A percentile compares a stretch with the other conserved stretches of the same genome.
phyloP scores from a whole-genome alignment of 2,888 invertebrate genomes.

The Rhamphomyia laevipes region DNA sequence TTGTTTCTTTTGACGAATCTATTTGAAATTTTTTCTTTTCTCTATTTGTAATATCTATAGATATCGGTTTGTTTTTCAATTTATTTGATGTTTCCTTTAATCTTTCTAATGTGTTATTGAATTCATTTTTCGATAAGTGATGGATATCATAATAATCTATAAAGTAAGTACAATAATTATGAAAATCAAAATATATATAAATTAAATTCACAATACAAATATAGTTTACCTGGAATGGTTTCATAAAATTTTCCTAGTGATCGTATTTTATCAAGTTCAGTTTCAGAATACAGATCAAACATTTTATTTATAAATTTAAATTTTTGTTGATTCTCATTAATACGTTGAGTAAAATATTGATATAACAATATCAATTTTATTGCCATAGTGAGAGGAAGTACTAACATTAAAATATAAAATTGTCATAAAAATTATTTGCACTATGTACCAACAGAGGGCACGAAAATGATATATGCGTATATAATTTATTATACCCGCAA shows the following conservation, averaged over 20 bases:
- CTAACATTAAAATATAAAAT: no score
- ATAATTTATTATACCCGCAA: no score
- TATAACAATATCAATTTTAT: no score
- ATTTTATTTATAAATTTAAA: not conserved
- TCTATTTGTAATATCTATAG: conserved; percentile 8
- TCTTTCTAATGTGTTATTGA: conserved; percentile 56
- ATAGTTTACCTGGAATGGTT: conserved; percentile 50
- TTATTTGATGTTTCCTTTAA: conserved; percentile 43
- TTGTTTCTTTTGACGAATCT: not conserved
- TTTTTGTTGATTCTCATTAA: no score
- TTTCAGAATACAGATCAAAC: conserved; percentile 24
- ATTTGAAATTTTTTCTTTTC: conserved; percentile 7
- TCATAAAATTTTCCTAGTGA: conserved; percentile 60
- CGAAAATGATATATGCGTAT: no score
- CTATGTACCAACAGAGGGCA: no score
- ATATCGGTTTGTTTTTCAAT: conserved; percentile 20
- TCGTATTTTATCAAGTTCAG: conserved; percentile 35
- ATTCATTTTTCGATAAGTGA: conserved; percentile 62
- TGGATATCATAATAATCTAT: conserved; percentile 61
- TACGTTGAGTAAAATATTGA: no score
- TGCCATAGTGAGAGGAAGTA: no score
- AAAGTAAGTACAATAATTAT: conserved; percentile 4
- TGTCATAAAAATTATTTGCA: no score
- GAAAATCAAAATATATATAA: no score
- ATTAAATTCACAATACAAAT: not conserved